phyloP scores from a whole-genome alignment of 2,888 invertebrate genomes.

The Abscondita cerata region DNA sequence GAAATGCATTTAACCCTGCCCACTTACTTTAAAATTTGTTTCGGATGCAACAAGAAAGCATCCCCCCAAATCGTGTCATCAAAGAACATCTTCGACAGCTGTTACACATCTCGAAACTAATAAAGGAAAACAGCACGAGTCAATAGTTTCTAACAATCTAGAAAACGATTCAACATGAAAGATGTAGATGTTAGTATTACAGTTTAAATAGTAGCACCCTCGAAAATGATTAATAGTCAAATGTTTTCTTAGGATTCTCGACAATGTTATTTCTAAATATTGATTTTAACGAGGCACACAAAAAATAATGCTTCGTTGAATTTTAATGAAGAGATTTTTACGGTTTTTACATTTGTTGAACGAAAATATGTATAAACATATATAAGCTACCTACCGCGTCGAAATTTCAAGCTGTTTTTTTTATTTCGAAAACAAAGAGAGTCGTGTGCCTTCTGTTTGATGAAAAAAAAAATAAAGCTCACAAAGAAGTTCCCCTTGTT shows the following conservation, averaged over 20 bases:
- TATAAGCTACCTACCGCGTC: no score
- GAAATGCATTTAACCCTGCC: constrained; percentile 3
- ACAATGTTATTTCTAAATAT: constrained; percentile 5
- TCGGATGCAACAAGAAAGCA: not conserved
- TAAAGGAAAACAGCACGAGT: constrained; percentile 44
- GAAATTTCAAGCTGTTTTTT: no score
- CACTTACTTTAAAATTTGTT: constrained; percentile 8
- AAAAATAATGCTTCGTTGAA: no score
- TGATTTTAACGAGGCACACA: not conserved
- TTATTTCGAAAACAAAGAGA: constrained; percentile 15
- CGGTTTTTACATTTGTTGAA: no score
- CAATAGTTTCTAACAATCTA: constrained; percentile 25
- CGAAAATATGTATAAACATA: no score
- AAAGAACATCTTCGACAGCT: constrained; percentile 31
- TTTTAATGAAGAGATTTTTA: no score
- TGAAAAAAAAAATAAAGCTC: constrained; percentile 13
- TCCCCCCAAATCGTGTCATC: constrained; percentile 2
- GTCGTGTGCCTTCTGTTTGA: constrained; percentile 36
- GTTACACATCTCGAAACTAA: constrained; percentile 35
- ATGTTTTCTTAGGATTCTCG: constrained; percentile 10
- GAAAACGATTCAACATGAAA: constrained; percentile 12
- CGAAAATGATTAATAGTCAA: constrained; percentile 5
- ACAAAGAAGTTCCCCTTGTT: constrained; percentile 31
- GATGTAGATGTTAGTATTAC: constrained; percentile 3
- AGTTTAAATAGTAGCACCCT: constrained; percentile 1